Evolutionary conservation across 2,113 vertebrate species (phyloP), one percentile per base, ranked within the genome.

Genomic region (Varanus komodoensis): DNA sequence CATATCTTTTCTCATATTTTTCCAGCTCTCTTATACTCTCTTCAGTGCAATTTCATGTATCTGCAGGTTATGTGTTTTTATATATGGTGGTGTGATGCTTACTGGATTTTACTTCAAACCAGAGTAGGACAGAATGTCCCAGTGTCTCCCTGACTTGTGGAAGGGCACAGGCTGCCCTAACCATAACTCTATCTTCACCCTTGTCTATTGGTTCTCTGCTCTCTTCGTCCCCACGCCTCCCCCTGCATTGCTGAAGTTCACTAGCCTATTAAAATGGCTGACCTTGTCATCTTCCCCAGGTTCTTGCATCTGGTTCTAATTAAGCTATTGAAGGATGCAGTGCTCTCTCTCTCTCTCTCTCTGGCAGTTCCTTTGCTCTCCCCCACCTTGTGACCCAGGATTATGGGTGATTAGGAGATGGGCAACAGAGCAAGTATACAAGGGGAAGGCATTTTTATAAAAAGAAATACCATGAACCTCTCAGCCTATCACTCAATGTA

Each of bases 231-330:
- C 77, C 29, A 48, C 12, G 67, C 74, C 3, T 79, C 87, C 67
- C 87, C 50, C 91, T 77, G 34, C 57, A 0, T 19, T 4, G 7
- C 71, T 89, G 95, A 87, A 12, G 93, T 88, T 95, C 93, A 79
- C 86, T 92, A 95, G 92, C 93, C 94, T 88, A 44, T 90, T 87
- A 2, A 8, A 90, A 91, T 6, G 1, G 23, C 78, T 95, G 96
- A 94, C 94, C 95, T 93, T 64, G 0, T 94, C 92, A 48, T 93
- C 95, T 89, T 93, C 92, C 92, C 94, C 96, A 94, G 95, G 89
- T 97, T 95, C 94, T 92, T 96, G 97, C 97, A 98, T 98, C 97
- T 98, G 97, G 96, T 97, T 98, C 95, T 95, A 8, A 93, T 97
- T 98, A 97, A 95, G 83, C 34, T 95, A 95, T 95, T 95, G 95